Evolutionary conservation across 2,797 vertebrate genomes (phyloP), one percentile per base, ranked within the genome.

Genomic region (Sebastes flavidus): DNA sequence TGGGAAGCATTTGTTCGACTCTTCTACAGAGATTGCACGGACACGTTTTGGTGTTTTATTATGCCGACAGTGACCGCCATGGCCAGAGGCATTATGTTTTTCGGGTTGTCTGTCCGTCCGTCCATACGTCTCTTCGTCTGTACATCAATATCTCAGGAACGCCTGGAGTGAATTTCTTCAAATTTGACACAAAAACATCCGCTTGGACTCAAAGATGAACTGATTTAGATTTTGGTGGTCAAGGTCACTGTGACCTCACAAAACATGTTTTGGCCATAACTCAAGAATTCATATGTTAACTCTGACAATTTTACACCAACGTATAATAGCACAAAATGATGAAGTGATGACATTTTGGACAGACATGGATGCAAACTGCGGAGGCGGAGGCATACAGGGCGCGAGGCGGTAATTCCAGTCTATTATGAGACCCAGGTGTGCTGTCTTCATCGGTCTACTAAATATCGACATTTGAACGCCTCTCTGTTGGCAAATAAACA

Each of bases 381-480:
- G 20, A 54, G n/a, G 20, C 20, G 52, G 20, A 54, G n/a, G 52
- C 52, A 54, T 10, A 22, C 20, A 54, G n/a, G n/a, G 20, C n/a
- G n/a, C n/a, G 0, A 54, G 52, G 52, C n/a, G n/a, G n/a, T 54
- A 54, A 54, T 54, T n/a, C 20, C n/a, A 54, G 52, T n/a, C n/a
- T 27, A 8, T 65, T 38, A 36, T 52, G 25, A 73, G 77, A 63
- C 59, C 29, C 66, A 73, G 56, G 52, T 75, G 67, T 77, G 29
- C 16, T 20, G 9, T 29, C 52, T 55, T 63, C 29, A 68, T 58
- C 12, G 4, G 0, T 75, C 36, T 55, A 36, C 13, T 52, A 42
- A 63, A 68, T 65, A 81, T 77, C 2, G 59, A 30, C 32, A 38
- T 84, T 72, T 81, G 25, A 55, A 52, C 4, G 10, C 60, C 36